A percentile compares a stretch with the other conserved stretches of the same genome.
Conservation (phyloP, 2,113 vertebrate genomes). For the Hippocampus zosterae region DNA sequence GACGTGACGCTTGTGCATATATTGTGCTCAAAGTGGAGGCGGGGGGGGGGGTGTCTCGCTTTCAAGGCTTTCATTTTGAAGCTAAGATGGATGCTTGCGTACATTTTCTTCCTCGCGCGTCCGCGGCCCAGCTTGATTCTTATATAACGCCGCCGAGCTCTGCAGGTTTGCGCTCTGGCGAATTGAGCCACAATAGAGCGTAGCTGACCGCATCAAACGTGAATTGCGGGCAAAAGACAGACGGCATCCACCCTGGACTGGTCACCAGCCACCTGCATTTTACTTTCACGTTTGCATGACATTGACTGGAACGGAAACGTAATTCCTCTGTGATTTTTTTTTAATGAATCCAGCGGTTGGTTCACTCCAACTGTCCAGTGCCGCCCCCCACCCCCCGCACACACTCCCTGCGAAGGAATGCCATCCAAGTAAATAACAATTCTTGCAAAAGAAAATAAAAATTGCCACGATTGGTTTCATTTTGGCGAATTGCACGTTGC, state of each 20-base stretch:
- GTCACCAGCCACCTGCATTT: background rate
- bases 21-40: slow-evolving; percentile 14
- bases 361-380: too few relatives aligned
- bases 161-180: background rate
- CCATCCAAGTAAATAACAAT: too few relatives aligned
- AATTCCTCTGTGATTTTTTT: background rate
- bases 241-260: background rate
- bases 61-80: slow-evolving; percentile 75
- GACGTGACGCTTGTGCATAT: slow-evolving; percentile 9
- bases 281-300: background rate
- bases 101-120: slow-evolving; percentile 58
- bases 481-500: too few relatives aligned
- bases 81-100: slow-evolving; percentile 76
- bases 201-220: background rate
- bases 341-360: too few relatives aligned
- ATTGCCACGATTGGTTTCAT: too few relatives aligned
- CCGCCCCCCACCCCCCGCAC: too few relatives aligned
- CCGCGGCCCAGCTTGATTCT: slow-evolving; percentile 40
- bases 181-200: background rate
- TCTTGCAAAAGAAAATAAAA: too few relatives aligned
- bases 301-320: background rate
- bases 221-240: background rate
- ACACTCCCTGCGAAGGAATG: too few relatives aligned
- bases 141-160: slow-evolving; percentile 50
- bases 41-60: slow-evolving; percentile 25